phyloP scores from a whole-genome alignment of 2,888 invertebrate species.

The Sylvicola cinctus region DNA sequence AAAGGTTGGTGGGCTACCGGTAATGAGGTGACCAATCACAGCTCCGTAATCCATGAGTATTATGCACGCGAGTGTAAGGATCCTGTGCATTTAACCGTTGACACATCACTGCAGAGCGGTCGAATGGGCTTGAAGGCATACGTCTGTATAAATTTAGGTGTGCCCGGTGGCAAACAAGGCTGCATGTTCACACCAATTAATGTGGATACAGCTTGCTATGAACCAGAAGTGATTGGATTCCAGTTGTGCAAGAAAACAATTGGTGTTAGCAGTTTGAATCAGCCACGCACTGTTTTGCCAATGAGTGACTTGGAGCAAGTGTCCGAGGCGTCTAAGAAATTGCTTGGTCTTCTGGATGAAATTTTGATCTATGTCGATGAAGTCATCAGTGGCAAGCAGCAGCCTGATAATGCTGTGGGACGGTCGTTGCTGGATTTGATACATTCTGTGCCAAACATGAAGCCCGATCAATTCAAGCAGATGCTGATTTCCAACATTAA shows the following conservation, averaged over 20 bases:
- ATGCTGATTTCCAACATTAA: slow-evolving; percentile 94
- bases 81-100: slow-evolving; percentile 89
- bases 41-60: slow-evolving; percentile 93
- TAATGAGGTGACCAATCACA: slow-evolving; percentile 91
- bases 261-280: slow-evolving; percentile 28
- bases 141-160: slow-evolving; percentile 79
- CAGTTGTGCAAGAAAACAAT: slow-evolving; percentile 73
- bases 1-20: slow-evolving; percentile 95
- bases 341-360: slow-evolving; percentile 56
- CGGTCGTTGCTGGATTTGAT: slow-evolving; percentile 78
- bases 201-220: slow-evolving; percentile 72
- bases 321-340: slow-evolving; percentile 60
- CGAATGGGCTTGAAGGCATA: slow-evolving; percentile 91
- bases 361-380: slow-evolving; percentile 77
- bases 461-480: slow-evolving; percentile 72
- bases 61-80: slow-evolving; percentile 85
- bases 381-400: slow-evolving; percentile 58
- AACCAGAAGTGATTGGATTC: slow-evolving; percentile 71
- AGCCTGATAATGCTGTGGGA: slow-evolving; percentile 73
- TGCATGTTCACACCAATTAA: slow-evolving; percentile 93
- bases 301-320: slow-evolving; percentile 61
- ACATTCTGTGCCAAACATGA: slow-evolving; percentile 80
- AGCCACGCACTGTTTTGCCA: slow-evolving; percentile 43
- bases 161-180: slow-evolving; percentile 81
- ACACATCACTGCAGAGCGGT: slow-evolving; percentile 70